phyloP scores from a whole-genome alignment of 2,888 invertebrate genomes.

The Polydrusus cervinus region DNA sequence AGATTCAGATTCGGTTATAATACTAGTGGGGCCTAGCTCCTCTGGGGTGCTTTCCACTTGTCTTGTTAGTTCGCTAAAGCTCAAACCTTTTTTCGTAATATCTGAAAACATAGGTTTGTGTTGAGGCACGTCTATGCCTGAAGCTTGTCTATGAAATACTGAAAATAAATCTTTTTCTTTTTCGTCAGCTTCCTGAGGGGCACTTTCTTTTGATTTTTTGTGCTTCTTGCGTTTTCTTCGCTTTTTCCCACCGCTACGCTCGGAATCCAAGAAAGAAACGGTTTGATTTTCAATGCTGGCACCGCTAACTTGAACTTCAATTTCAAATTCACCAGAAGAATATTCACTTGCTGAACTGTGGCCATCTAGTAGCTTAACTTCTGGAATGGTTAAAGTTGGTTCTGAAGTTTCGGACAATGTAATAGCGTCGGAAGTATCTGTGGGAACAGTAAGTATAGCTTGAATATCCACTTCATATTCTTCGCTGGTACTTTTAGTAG shows the following conservation, averaged over 20 bases:
- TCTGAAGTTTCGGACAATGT: slow-evolving; percentile 39
- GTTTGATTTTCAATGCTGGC: slow-evolving; percentile 62
- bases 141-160: slow-evolving; percentile 63
- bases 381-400: slow-evolving; percentile 27
- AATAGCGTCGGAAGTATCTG: slow-evolving; percentile 57
- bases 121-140: slow-evolving; percentile 58
- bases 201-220: slow-evolving; percentile 50
- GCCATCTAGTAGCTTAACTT: slow-evolving; percentile 19
- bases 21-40: background rate
- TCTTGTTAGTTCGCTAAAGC: slow-evolving; percentile 47
- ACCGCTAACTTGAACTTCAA: slow-evolving; percentile 62
- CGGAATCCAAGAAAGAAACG: slow-evolving; percentile 60
- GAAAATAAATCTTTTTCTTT: slow-evolving; percentile 62
- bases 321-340: slow-evolving; percentile 62
- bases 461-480: slow-evolving; percentile 77
- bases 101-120: slow-evolving; percentile 66
- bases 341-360: slow-evolving; percentile 45
- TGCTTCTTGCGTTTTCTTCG: slow-evolving; percentile 57
- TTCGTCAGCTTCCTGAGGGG: slow-evolving; percentile 40
- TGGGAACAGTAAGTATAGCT: slow-evolving; percentile 75
- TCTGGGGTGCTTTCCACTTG: slow-evolving; percentile 32
- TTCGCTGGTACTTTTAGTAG: slow-evolving; percentile 61
- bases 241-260: slow-evolving; percentile 54
- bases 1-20: background rate
- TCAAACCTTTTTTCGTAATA: slow-evolving; percentile 55